Percentiles rank a stretch among this genome's conserved stretches.
These are phyloP conservation scores for Atopsyche davidsoni DNA, from an alignment of 1,140 invertebrate species.

Conservation along the genomic window DNA sequence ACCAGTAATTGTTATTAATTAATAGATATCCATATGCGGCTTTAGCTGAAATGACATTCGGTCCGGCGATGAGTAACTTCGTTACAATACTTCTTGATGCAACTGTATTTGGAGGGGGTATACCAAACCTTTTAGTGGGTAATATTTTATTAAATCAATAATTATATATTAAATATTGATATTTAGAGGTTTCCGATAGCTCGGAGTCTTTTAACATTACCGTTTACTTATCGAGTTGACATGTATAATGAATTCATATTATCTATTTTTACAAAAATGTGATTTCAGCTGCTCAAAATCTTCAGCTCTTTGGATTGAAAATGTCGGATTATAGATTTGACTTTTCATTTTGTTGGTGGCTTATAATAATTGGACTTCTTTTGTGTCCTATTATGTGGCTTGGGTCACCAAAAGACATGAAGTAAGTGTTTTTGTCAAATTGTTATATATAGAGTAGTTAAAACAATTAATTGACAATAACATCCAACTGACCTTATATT, in stretches of 20 bases:
- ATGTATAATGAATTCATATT: too few relatives aligned
- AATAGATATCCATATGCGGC: constrained; percentile 68
- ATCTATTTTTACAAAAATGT: constrained; percentile 1
- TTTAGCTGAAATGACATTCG: constrained; percentile 66
- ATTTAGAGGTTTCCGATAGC: neutral
- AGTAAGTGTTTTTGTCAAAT: constrained; percentile 57
- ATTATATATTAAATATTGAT: neutral
- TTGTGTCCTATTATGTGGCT: constrained; percentile 74
- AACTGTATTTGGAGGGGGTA: constrained; percentile 65
- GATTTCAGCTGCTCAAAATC: constrained; percentile 65
- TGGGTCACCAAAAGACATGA: constrained; percentile 79
- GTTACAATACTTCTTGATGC: constrained; percentile 65
- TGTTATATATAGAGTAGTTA: too few relatives aligned
- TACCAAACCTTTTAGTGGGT: constrained; percentile 73
- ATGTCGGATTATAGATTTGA: constrained; percentile 54
- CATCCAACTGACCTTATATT: too few relatives aligned
- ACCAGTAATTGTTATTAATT: constrained; percentile 3
- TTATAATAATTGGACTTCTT: constrained; percentile 60
- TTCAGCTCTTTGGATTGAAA: constrained; percentile 65
- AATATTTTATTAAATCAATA: constrained; percentile 32
- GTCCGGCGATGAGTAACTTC: constrained; percentile 48
- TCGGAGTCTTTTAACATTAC: neutral
- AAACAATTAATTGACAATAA: too few relatives aligned
- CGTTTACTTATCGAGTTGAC: too few relatives aligned
- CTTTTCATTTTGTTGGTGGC: constrained; percentile 71